Percentiles rank a stretch among this genome's conserved stretches.
Evolutionary conservation across 1,140 invertebrate species (phyloP).

Genomic region (Penaeus vannamei): DNA sequence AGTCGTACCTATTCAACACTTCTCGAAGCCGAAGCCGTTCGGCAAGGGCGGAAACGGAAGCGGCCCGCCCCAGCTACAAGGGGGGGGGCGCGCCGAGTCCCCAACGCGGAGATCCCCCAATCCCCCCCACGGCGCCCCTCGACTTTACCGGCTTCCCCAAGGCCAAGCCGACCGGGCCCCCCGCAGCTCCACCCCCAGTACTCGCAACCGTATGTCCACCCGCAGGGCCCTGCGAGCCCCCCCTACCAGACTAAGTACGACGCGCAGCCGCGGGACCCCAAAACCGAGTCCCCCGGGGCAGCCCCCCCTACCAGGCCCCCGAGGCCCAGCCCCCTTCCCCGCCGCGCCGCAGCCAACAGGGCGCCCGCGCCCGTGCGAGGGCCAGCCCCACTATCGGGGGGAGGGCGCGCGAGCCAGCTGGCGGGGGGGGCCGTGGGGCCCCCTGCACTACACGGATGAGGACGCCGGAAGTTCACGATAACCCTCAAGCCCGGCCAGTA

Average conservation of each 20-base stretch:
- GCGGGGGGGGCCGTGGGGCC: too few relatives aligned
- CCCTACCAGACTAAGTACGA: too few relatives aligned
- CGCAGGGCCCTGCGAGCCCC: too few relatives aligned
- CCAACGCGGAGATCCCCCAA: slow-evolving; percentile 18
- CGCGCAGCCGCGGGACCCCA: too few relatives aligned
- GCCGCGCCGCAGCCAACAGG: too few relatives aligned
- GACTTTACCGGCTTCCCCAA: not conserved
- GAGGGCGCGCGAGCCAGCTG: not conserved
- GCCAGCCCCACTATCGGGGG: not conserved
- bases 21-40: slow-evolving; percentile 11
- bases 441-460: not conserved
- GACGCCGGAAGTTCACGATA: slow-evolving; percentile 37
- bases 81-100: not conserved
- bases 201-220: not conserved
- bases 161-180: not conserved
- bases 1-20: slow-evolving; percentile 50
- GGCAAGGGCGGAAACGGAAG: not conserved
- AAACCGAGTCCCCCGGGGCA: too few relatives aligned
- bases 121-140: not conserved
- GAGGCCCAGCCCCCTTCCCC: too few relatives aligned
- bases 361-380: too few relatives aligned
- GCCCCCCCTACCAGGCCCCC: too few relatives aligned
- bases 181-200: not conserved
- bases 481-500: slow-evolving; percentile 49
- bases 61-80: too few relatives aligned